Conservation (phyloP, 2,888 invertebrate species). For the Nymphalis urticae region DNA sequence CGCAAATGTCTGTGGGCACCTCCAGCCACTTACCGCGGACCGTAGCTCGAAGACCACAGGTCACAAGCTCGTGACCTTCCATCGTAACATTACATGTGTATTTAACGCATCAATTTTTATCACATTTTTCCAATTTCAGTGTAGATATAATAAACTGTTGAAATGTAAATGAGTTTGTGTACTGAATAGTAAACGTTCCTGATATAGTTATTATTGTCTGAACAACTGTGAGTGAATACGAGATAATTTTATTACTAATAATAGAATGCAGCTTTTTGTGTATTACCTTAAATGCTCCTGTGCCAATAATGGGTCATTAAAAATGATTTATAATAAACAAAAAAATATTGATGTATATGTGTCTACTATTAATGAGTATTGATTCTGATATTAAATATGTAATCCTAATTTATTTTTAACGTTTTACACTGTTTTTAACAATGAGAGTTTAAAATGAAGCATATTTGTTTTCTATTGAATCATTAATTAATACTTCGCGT, state of each 20-base stretch:
- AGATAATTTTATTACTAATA: constrained; percentile 26
- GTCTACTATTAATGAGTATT: constrained; percentile 10
- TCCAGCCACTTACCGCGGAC: no score
- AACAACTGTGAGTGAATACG: constrained; percentile 55
- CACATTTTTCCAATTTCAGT: constrained; percentile 29
- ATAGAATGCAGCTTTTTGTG: constrained; percentile 33
- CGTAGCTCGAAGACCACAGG: no score
- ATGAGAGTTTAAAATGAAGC: constrained; percentile 10
- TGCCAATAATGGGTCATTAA: constrained; percentile 34
- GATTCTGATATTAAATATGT: constrained; percentile 5
- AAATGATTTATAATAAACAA: constrained; percentile 6
- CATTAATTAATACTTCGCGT: constrained; percentile 4
- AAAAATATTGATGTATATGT: constrained; percentile 1
- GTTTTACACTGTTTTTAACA: constrained; percentile 9
- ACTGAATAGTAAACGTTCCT: constrained; percentile 64
- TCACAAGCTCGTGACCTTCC: no score
- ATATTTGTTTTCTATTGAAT: constrained; percentile 8
- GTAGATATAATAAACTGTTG: constrained; percentile 45
- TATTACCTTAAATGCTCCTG: constrained; percentile 29
- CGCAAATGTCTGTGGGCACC: no score
- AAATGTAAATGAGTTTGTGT: constrained; percentile 48
- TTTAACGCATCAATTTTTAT: not conserved
- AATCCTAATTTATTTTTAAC: constrained; percentile 12
- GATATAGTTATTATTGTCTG: constrained; percentile 52
- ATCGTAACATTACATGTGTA: not conserved